Percentiles rank a stretch among this genome's conserved stretches.
Conservation (phyloP, 2,113 vertebrate species). For the Vulpes lagopus region DNA sequence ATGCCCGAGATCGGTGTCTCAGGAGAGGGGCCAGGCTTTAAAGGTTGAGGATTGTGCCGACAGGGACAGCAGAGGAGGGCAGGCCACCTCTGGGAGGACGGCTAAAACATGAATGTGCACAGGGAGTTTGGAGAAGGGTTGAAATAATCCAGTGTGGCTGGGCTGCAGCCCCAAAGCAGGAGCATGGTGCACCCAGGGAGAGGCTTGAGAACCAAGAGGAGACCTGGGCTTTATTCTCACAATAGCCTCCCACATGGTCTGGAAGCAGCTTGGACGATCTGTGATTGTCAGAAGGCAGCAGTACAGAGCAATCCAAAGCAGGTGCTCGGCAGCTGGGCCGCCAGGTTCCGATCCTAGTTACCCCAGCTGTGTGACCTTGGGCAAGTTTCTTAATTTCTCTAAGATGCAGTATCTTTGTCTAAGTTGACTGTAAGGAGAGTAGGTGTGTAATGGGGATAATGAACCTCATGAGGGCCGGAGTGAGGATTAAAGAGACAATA, state of each 20-base stretch:
- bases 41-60: not conserved
- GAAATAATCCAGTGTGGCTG: not conserved
- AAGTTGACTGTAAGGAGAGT: not conserved
- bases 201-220: not conserved
- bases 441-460: not conserved
- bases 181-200: not conserved
- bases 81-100: not conserved
- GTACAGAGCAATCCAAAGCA: not conserved
- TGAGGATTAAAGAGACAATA: not conserved
- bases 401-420: not conserved
- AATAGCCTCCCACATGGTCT: not conserved
- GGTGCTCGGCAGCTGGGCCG: not conserved
- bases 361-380: not conserved
- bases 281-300: not conserved
- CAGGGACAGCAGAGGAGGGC: not conserved
- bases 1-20: not conserved
- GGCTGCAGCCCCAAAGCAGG: not conserved
- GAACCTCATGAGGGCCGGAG: not conserved
- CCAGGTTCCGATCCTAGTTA: not conserved
- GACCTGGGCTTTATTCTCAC: not conserved
- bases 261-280: not conserved
- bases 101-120: not conserved
- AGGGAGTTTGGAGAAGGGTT: not conserved
- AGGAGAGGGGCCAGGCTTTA: not conserved
- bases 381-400: constrained; percentile 36